A percentile compares a stretch with the other conserved stretches of the same genome.
Conservation (phyloP, 2,797 vertebrate genomes). For the Bradypodion ventrale region DNA sequence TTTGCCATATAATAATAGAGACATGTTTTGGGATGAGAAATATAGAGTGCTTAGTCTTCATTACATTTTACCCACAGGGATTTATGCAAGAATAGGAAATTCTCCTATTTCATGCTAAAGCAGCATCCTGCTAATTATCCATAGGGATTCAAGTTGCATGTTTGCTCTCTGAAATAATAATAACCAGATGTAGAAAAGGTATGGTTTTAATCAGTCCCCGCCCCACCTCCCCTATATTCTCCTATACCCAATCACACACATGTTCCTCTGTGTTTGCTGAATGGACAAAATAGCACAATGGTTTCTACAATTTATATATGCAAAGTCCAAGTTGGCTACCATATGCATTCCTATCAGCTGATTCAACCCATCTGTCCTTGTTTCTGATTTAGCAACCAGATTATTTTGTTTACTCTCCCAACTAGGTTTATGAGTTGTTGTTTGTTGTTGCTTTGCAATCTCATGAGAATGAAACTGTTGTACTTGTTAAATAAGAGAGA, state of each 20-base stretch:
- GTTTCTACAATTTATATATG: not conserved
- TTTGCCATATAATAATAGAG: too few relatives aligned
- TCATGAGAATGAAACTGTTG: not conserved
- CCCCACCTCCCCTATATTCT: conserved; percentile 34
- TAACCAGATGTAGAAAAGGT: conserved; percentile 68
- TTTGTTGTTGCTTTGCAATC: too few relatives aligned
- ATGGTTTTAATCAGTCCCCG: conserved; percentile 40
- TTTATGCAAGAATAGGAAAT: conserved; percentile 37
- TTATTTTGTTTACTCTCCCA: conserved; percentile 15
- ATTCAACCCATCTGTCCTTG: conserved; percentile 14
- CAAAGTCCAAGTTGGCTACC: conserved; percentile 27
- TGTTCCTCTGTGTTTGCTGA: not conserved
- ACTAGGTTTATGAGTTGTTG: not conserved
- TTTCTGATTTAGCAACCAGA: not conserved
- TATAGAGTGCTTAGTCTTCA: conserved; percentile 9
- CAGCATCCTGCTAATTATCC: conserved; percentile 61
- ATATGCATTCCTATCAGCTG: conserved; percentile 10
- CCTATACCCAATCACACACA: conserved; percentile 48
- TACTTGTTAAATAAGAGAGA: not conserved
- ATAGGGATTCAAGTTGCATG: conserved; percentile 52
- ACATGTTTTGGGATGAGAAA: not conserved
- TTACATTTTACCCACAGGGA: conserved; percentile 42
- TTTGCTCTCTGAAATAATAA: conserved; percentile 67
- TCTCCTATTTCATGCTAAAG: conserved; percentile 52
- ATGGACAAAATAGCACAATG: conserved; percentile 19